Conservation (phyloP, 2,888 invertebrate species). For the Craniophora ligustri region DNA sequence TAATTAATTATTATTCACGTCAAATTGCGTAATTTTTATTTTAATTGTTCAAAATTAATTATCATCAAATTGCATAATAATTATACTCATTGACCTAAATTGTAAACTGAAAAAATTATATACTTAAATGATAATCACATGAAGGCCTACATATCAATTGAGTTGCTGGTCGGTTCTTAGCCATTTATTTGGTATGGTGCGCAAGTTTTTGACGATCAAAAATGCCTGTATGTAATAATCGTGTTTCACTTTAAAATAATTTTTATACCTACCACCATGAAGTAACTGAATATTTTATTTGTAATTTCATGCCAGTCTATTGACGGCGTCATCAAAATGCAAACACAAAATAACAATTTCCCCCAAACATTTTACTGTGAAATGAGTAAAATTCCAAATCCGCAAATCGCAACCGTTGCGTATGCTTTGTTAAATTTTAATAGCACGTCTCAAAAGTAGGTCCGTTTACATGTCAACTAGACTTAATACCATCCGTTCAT, state of each 20-base stretch:
- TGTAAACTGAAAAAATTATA: no score
- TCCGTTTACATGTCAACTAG: conserved; percentile 45
- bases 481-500: conserved; percentile 38
- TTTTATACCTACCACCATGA: conserved; percentile 3
- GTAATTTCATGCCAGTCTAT: conserved; percentile 22
- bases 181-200: no score
- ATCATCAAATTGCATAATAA: no score
- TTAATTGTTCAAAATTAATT: no score
- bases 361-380: conserved; percentile 18
- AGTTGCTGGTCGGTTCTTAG: no score
- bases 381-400: conserved; percentile 28
- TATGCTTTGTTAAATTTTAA: conserved; percentile 39
- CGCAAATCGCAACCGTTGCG: conserved; percentile 13
- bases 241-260: conserved; percentile 27
- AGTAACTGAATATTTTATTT: background rate
- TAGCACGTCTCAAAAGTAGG: conserved; percentile 51
- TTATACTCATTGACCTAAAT: no score
- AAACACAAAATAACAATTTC: conserved; percentile 14
- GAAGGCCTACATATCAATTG: no score
- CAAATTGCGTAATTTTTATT: no score
- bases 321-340: background rate
- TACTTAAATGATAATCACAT: no score
- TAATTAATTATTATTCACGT: no score
- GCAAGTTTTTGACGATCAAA: no score
- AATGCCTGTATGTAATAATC: no score